Evolutionary conservation across 1,140 invertebrate species (phyloP).

Genomic region (Drosophila chauvacae): DNA sequence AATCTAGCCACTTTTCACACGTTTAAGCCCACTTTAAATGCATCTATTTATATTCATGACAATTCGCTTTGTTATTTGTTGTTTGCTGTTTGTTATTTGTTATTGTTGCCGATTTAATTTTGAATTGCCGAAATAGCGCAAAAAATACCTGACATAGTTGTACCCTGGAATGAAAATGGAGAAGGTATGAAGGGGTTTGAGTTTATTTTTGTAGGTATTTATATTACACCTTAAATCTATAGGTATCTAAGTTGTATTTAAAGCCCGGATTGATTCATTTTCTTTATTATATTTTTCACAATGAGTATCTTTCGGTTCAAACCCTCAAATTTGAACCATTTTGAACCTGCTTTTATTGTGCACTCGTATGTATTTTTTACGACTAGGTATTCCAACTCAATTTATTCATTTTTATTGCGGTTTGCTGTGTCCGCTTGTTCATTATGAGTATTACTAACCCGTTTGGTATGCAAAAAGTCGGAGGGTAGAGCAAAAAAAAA

Average conservation of each 20-base stretch:
- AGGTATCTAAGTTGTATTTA: too few relatives aligned
- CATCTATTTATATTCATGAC: constrained; percentile 57
- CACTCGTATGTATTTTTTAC: constrained; percentile 36
- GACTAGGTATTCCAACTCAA: constrained; percentile 46
- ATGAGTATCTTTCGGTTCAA: constrained; percentile 15
- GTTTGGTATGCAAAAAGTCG: constrained; percentile 58
- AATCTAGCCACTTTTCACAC: constrained; percentile 53
- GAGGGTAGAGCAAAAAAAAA: constrained; percentile 1
- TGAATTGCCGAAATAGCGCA: constrained; percentile 37
- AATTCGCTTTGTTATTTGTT: constrained; percentile 38
- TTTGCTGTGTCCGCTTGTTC: constrained; percentile 38
- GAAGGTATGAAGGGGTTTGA: background rate
- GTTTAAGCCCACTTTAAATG: constrained; percentile 59
- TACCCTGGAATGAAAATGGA: constrained; percentile 4
- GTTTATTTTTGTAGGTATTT: too few relatives aligned
- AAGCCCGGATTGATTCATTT: background rate
- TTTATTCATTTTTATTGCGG: constrained; percentile 54
- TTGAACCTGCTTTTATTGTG: constrained; percentile 22
- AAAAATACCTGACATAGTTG: constrained; percentile 33
- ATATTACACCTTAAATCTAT: too few relatives aligned
- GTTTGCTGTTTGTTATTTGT: constrained; percentile 25
- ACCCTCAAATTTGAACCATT: background rate
- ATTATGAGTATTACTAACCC: constrained; percentile 60
- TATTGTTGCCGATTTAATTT: constrained; percentile 48
- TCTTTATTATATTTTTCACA: background rate